Conservation (phyloP, 2,888 invertebrate species). For the Charanyca ferruginea region DNA sequence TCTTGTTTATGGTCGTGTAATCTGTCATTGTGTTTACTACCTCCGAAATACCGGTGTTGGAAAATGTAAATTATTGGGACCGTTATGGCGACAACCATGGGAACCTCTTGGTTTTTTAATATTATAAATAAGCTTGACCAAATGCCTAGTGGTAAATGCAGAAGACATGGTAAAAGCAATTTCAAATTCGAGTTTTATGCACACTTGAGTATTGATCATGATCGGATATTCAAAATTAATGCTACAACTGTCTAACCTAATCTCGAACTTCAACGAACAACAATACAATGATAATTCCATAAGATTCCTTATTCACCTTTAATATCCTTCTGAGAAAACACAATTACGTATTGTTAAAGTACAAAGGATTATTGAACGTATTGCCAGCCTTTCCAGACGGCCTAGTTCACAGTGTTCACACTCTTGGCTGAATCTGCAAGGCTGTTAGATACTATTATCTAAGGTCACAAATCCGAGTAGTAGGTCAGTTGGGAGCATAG, state of each 20-base stretch:
- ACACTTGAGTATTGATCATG: background rate
- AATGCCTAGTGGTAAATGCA: background rate
- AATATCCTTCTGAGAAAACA: conserved; percentile 35
- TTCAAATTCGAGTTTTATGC: background rate
- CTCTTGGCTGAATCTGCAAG: conserved; percentile 44
- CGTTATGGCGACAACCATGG: conserved; percentile 35
- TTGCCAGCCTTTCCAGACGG: conserved; percentile 33
- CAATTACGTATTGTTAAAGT: conserved; percentile 31
- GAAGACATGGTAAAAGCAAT: background rate
- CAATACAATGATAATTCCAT: conserved; percentile 20
- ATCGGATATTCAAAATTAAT: background rate
- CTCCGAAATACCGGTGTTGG: conserved; percentile 44
- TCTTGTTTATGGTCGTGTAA: conserved; percentile 61
- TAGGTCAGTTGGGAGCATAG: conserved; percentile 47
- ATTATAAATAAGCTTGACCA: conserved; percentile 14
- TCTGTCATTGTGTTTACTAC: conserved; percentile 56
- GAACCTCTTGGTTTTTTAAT: conserved; percentile 6
- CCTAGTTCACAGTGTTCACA: conserved; percentile 56
- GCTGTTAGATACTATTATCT: conserved; percentile 47
- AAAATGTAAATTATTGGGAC: conserved; percentile 36
- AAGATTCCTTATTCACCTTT: conserved; percentile 20
- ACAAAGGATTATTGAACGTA: conserved; percentile 28
- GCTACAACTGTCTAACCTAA: conserved; percentile 13
- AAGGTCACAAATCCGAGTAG: conserved; percentile 43
- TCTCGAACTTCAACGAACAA: conserved; percentile 21